Evolutionary conservation across 1,140 invertebrate genomes (phyloP).

Genomic region (Delia radicum): DNA sequence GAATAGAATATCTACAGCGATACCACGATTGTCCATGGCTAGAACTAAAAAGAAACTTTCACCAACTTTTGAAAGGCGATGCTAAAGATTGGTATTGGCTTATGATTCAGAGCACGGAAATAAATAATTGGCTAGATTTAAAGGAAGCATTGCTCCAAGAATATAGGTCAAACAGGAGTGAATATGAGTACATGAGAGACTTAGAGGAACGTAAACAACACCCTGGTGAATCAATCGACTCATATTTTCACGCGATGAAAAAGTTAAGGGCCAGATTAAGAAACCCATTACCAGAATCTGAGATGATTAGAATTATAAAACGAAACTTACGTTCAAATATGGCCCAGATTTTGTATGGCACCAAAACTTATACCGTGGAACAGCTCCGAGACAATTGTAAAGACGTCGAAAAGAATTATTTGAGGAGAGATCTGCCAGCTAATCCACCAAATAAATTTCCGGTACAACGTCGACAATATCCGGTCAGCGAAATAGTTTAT

Average conservation of each 20-base stretch:
- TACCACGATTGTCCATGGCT: background rate
- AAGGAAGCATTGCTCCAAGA: background rate
- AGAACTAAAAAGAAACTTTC: background rate
- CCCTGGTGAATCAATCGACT: background rate
- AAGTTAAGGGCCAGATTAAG: background rate
- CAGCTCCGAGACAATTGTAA: background rate
- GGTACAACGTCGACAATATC: too few relatives aligned
- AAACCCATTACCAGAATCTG: too few relatives aligned
- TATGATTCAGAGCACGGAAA: background rate
- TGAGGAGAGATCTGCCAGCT: too few relatives aligned
- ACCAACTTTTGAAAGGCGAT: background rate
- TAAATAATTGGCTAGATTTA: background rate
- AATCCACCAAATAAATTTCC: too few relatives aligned
- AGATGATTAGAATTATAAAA: too few relatives aligned
- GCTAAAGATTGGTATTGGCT: background rate
- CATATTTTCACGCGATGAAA: background rate
- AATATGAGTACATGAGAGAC: background rate
- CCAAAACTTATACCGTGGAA: background rate
- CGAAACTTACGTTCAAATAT: background rate
- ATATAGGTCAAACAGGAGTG: background rate
- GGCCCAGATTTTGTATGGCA: background rate
- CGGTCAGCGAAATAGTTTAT: too few relatives aligned
- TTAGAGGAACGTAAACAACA: background rate
- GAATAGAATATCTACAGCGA: background rate
- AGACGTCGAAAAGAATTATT: background rate